Conservation (phyloP, 2,888 invertebrate species). For the Craniophora ligustri region DNA sequence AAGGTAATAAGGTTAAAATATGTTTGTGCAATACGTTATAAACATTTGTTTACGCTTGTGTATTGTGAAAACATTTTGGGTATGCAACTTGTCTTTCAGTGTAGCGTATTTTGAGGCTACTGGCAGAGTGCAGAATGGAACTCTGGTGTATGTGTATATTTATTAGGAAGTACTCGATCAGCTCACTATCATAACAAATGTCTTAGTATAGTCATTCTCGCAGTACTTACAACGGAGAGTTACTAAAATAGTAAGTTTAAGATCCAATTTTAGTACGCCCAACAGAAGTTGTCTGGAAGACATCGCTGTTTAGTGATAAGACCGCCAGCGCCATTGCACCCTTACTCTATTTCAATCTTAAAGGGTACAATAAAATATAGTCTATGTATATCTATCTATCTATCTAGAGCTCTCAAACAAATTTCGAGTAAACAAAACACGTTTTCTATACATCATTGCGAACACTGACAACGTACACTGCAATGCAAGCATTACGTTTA, state of each 20-base stretch:
- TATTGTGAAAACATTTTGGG: conserved; percentile 31
- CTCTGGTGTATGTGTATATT: conserved; percentile 20
- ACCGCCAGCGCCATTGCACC: no score
- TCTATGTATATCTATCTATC: no score
- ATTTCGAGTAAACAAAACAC: not conserved
- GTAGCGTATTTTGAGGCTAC: conserved; percentile 29
- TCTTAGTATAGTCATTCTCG: no score
- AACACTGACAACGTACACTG: not conserved
- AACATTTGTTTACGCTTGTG: conserved; percentile 8
- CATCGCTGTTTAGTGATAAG: no score
- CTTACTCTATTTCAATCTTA: no score
- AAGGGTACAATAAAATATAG: no score
- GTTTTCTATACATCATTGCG: not conserved
- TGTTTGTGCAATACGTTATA: conserved; percentile 26
- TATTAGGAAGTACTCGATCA: conserved; percentile 28
- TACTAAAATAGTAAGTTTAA: no score
- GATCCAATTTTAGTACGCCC: no score
- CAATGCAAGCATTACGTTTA: not conserved
- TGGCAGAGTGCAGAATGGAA: conserved; percentile 16
- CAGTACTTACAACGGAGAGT: no score
- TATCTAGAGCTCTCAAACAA: no score
- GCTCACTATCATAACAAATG: not conserved
- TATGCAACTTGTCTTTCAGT: conserved; percentile 37
- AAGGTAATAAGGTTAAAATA: conserved; percentile 29
- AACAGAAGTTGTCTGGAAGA: no score